Percentiles rank a stretch among this genome's conserved stretches.
Evolutionary conservation across 2,797 vertebrate species (phyloP).

Genomic region (Clarias laeviceps): DNA sequence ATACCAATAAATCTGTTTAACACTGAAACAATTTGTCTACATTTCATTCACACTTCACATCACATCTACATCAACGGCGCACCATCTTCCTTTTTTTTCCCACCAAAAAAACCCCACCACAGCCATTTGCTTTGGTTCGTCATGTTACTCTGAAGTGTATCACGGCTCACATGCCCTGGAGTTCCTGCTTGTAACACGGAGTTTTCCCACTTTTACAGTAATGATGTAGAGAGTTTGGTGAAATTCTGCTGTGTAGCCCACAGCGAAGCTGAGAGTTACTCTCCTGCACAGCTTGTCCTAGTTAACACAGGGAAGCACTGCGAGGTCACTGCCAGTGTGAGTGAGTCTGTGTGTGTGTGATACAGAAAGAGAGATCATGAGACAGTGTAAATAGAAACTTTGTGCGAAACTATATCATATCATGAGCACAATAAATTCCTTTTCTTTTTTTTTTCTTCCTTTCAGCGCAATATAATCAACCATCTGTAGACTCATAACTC

Average conservation of each 20-base stretch:
- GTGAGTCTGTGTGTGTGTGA: conserved; percentile 9
- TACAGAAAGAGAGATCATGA: background rate
- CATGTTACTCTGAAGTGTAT: conserved; percentile 1
- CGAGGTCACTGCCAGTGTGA: conserved; percentile 63
- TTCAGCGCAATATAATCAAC: background rate
- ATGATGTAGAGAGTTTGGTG: conserved; percentile 65
- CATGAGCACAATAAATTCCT: conserved; percentile 7
- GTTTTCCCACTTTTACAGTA: conserved; percentile 64
- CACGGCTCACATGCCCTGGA: background rate
- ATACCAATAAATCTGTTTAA: background rate
- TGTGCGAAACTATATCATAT: conserved; percentile 17
- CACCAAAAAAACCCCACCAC: background rate
- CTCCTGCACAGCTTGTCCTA: conserved; percentile 70
- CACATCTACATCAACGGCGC: background rate
- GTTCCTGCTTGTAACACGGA: background rate
- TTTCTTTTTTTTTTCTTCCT: background rate
- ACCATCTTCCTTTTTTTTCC: background rate
- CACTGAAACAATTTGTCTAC: background rate
- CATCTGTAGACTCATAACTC: conserved; percentile 28
- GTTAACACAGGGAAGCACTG: conserved; percentile 67
- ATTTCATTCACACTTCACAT: background rate
- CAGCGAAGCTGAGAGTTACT: conserved; percentile 58
- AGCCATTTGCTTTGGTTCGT: background rate
- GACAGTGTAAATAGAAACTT: conserved; percentile 1
- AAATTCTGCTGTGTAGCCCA: conserved; percentile 57